These are phyloP conservation scores for Acronicta aceris DNA, from an alignment of 2,888 invertebrate species.

Conservation along the genomic window DNA sequence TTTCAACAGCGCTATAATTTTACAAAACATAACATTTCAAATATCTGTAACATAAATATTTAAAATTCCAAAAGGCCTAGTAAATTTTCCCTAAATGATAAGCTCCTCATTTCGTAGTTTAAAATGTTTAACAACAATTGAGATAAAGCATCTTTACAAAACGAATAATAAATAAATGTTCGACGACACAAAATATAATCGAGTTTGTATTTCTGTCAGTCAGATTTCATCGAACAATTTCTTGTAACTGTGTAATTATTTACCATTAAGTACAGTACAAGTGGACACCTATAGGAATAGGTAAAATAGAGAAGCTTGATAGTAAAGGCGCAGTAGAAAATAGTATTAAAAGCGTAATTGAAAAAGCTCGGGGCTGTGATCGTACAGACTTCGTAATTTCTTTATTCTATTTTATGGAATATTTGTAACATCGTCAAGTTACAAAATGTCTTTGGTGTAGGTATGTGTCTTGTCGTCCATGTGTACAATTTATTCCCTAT, in stretches of 20 bases:
- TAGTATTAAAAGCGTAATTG: constrained; percentile 82
- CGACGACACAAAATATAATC: constrained; percentile 42
- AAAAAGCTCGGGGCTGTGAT: constrained; percentile 82
- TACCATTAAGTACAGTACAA: constrained; percentile 54
- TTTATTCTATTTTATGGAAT: constrained; percentile 13
- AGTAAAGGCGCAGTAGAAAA: constrained; percentile 82
- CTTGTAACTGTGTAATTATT: constrained; percentile 39
- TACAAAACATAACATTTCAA: constrained; percentile 71
- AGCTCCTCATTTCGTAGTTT: constrained; percentile 77
- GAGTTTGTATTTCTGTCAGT: constrained; percentile 48
- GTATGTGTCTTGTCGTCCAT: constrained; percentile 49
- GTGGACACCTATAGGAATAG: constrained; percentile 56
- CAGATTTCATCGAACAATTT: constrained; percentile 41
- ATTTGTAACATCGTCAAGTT: constrained; percentile 34
- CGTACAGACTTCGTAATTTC: constrained; percentile 22
- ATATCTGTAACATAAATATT: constrained; percentile 67
- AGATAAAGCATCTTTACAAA: constrained; percentile 46
- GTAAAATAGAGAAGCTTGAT: constrained; percentile 76
- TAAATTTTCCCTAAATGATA: constrained; percentile 81
- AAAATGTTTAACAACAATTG: constrained; percentile 51
- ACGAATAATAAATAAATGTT: constrained; percentile 26
- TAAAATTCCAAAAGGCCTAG: constrained; percentile 72
- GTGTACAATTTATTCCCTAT: constrained; percentile 73
- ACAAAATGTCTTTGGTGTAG: constrained; percentile 43
- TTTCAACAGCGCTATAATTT: constrained; percentile 77